These are phyloP conservation scores for Zaprionus gabonicus DNA, from an alignment of 1,140 invertebrate genomes.

Conservation along the genomic window DNA sequence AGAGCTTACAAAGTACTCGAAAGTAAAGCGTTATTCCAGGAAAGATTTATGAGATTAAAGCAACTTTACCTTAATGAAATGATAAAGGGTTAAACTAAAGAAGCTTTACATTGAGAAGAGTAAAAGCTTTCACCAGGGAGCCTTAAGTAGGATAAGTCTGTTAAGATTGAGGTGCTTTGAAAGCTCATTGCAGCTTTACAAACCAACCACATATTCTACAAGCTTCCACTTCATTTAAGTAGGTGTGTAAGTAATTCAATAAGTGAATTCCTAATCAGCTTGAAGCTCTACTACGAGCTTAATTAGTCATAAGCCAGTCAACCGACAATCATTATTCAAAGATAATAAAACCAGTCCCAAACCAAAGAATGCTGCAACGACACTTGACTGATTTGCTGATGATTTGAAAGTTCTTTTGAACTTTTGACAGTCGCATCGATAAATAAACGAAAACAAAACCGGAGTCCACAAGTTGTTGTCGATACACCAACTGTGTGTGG, in stretches of 20 bases:
- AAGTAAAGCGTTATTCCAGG: neutral
- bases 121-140: too few species aligned
- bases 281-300: neutral
- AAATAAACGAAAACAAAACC: slow-evolving; percentile 25
- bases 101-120: too few species aligned
- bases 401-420: slow-evolving; percentile 23
- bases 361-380: neutral
- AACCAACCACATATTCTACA: too few species aligned
- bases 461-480: slow-evolving; percentile 24
- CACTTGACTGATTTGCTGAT: slow-evolving; percentile 4
- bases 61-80: too few species aligned
- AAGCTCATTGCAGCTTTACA: too few species aligned
- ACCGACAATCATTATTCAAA: neutral
- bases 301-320: neutral
- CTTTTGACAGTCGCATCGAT: slow-evolving; percentile 27
- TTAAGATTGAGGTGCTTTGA: too few species aligned
- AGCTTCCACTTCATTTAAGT: too few species aligned
- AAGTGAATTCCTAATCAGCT: neutral
- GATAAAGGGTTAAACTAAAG: too few species aligned
- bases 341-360: neutral
- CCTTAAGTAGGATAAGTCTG: too few species aligned
- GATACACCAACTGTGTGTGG: neutral
- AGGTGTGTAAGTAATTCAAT: neutral
- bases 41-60: too few species aligned
- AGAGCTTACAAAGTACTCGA: too few species aligned